Base-by-base conservation (phyloP, 2,797 vertebrate species). In the Pelodytes ibericus region DNA sequence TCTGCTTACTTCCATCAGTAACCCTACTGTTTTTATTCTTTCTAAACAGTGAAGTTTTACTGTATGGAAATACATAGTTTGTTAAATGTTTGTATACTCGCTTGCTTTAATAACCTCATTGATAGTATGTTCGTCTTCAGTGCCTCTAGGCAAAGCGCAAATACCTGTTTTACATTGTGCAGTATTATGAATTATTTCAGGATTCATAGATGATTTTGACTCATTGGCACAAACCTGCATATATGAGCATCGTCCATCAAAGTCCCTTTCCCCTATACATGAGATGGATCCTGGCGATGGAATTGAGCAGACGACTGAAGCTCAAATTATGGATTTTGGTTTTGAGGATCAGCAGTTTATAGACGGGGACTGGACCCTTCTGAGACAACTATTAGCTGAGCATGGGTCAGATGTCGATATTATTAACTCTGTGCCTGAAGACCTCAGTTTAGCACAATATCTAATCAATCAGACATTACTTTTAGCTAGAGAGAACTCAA, bases 171-270 rank as follows among this genome's bases (percentile, higher is more conserved):
- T 95, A 98, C 96, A 99, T 94, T 98, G 92, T 96, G 87, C 94
- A 98, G 96, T 99, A 95, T 98, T 99, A 94, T 99, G 94, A 95
- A 98, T 98, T 97, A 95, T 95, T 99, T 97, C 96, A 99, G 98
- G 98, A 92, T 91, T 98, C 95, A 95, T 95, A 96, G 92, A 95
- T 93, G 95, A 92, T 96, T 96, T 95, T 97, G 96, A 96, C 91
- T 95, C 94, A 95, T 87, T 94, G 96, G 94, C 96, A 95, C 95
- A 97, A 95, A 95, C 86, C 96, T 91, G 92, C 95, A 94, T 94
- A 88, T 95, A 90, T 96, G 95, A 97, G 78, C 95, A 92, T 80
- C 95, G 94, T 74, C 94, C 95, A 84, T 92, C 98, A 92, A 97
- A 98, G 94, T 92, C 92, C 91, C 95, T 99, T 84, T 98, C 96